phyloP scores from a whole-genome alignment of 2,888 invertebrate species.

The Caenorhabditis virilis region DNA sequence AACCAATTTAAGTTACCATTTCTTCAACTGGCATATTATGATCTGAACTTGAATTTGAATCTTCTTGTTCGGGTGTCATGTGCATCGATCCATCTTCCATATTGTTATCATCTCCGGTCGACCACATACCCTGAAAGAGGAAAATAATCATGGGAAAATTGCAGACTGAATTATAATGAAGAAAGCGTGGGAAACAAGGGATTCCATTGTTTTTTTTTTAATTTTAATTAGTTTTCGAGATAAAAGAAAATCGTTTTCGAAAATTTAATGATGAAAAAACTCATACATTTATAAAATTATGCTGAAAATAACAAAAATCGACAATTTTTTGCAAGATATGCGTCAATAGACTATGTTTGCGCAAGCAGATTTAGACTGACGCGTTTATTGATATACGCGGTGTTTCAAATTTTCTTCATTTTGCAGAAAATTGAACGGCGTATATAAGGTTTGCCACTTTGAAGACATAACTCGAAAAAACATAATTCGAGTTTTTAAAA shows the following conservation, averaged over 20 bases:
- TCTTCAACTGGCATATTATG: conserved; percentile 13
- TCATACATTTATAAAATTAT: too few species aligned
- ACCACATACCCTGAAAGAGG: not conserved
- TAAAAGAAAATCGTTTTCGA: not conserved
- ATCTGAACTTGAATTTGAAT: conserved; percentile 7
- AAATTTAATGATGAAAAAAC: not conserved
- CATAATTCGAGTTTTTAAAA: too few species aligned
- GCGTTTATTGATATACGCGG: not conserved
- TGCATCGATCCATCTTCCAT: conserved; percentile 30
- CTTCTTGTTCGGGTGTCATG: conserved; percentile 28
- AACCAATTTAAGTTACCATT: conserved; percentile 6
- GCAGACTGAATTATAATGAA: too few species aligned
- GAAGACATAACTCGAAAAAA: too few species aligned
- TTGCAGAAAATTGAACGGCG: too few species aligned
- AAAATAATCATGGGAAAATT: too few species aligned
- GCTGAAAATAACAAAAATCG: too few species aligned
- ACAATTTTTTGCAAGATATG: not conserved
- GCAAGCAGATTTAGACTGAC: not conserved
- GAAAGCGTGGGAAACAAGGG: too few species aligned
- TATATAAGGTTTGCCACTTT: too few species aligned
- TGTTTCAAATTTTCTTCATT: too few species aligned
- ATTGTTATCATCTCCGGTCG: conserved; percentile 11
- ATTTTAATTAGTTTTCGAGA: too few species aligned
- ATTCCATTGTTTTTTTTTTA: too few species aligned
- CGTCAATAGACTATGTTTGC: not conserved